Percentiles rank a stretch among this genome's conserved stretches.
phyloP scores from a whole-genome alignment of 2,113 vertebrate species.

The Lethenteron reissneri region DNA sequence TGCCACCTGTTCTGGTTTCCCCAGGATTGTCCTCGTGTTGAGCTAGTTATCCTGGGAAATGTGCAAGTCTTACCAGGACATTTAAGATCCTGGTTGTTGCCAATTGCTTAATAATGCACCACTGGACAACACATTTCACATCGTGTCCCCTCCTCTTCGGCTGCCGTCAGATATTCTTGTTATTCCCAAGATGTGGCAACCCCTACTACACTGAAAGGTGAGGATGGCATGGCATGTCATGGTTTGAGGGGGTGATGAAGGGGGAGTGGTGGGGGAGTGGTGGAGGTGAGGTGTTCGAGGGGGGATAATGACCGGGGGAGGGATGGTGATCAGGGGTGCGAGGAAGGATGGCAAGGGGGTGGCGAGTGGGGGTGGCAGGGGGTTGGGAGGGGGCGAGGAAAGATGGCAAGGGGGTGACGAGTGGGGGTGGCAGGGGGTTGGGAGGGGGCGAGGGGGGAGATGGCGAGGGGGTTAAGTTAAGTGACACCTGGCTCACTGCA shows the following conservation, averaged over 20 bases:
- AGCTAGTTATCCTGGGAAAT: too few relatives aligned
- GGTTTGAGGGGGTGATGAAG: neutral
- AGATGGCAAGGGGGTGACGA: neutral
- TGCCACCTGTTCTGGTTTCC: too few relatives aligned
- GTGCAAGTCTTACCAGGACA: too few relatives aligned
- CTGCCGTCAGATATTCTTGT: too few relatives aligned
- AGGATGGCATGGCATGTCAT: neutral
- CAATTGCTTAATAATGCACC: too few relatives aligned
- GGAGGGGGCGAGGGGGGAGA: neutral
- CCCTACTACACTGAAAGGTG: too few relatives aligned
- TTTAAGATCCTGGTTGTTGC: too few relatives aligned
- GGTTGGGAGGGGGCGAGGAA: neutral
- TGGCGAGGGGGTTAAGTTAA: neutral
- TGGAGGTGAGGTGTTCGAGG: neutral
- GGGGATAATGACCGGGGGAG: neutral
- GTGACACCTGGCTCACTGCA: slow-evolving; percentile 90
- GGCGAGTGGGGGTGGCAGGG: neutral
- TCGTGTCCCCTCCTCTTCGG: too few relatives aligned
- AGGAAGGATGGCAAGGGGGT: neutral
- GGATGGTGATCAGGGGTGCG: neutral
- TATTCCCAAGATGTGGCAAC: too few relatives aligned
- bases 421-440: neutral
- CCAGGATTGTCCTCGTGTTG: too few relatives aligned
- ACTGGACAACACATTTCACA: too few relatives aligned
- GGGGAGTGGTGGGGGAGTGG: neutral